phyloP scores from a whole-genome alignment of 2,888 invertebrate species.

The Torymus aiolomorphi region DNA sequence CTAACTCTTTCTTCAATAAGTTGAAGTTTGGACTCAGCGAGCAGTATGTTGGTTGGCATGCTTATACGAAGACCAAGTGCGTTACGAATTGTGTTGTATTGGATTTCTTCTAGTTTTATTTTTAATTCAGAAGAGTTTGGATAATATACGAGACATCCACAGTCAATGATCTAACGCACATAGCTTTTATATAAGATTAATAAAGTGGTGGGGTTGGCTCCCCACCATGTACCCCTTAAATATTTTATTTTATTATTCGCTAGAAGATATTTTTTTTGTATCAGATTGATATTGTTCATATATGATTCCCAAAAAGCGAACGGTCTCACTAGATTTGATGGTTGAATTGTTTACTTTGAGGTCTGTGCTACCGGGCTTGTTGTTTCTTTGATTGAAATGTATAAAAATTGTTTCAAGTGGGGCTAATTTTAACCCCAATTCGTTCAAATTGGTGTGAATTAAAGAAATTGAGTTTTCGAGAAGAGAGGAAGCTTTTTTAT shows the following conservation, averaged over 20 bases:
- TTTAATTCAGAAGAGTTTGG: not conserved
- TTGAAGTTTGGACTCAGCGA: conserved; percentile 39
- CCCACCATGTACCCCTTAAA: conserved; percentile 19
- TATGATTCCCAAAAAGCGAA: not conserved
- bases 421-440: not conserved
- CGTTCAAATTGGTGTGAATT: not conserved
- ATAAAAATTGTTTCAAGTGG: conserved; percentile 3
- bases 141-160: conserved; percentile 12
- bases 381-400: conserved; percentile 11
- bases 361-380: not conserved
- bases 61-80: conserved; percentile 2
- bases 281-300: conserved; percentile 7
- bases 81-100: not conserved
- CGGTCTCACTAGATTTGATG: conserved; percentile 12
- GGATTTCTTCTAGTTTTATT: conserved; percentile 11
- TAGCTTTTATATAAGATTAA: conserved; percentile 19
- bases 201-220: conserved; percentile 3
- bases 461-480: not conserved
- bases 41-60: conserved; percentile 19
- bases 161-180: conserved; percentile 25
- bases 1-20: conserved; percentile 3
- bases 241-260: conserved; percentile 9
- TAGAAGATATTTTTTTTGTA: not conserved
- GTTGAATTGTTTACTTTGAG: not conserved
- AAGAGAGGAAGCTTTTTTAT: not conserved